Percentiles rank a stretch among this genome's conserved stretches.
Evolutionary conservation across 1,140 invertebrate species (phyloP).

Genomic region (Drosophila leontia): DNA sequence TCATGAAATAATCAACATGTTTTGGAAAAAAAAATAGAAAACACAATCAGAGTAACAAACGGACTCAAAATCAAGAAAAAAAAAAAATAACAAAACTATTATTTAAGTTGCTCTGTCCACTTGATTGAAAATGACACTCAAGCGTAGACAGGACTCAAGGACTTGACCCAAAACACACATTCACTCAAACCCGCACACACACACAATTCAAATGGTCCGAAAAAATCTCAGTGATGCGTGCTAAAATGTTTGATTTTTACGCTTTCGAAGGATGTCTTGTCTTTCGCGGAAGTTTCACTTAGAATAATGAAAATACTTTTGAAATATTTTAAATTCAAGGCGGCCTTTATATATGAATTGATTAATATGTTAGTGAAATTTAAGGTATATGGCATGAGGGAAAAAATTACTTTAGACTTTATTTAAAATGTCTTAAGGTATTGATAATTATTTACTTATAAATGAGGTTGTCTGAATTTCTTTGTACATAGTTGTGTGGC

Average conservation of each 20-base stretch:
- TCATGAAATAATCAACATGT: slow-evolving; percentile 16
- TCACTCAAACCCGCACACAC: slow-evolving; percentile 15
- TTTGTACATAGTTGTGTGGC: background rate
- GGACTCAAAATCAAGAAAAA: slow-evolving; percentile 39
- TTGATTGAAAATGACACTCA: slow-evolving; percentile 72
- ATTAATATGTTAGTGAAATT: background rate
- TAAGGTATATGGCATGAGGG: background rate
- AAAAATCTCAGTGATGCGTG: slow-evolving; percentile 57
- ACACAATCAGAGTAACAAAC: slow-evolving; percentile 6
- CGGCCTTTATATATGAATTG: background rate
- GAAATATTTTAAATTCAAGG: background rate
- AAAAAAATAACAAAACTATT: slow-evolving; percentile 51
- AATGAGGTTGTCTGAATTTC: background rate
- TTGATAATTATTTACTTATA: too few relatives aligned
- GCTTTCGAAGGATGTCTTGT: slow-evolving; percentile 15
- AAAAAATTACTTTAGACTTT: background rate
- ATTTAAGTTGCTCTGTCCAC: slow-evolving; percentile 64
- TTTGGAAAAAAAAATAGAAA: background rate
- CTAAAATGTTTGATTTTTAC: slow-evolving; percentile 58
- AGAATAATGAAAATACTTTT: background rate
- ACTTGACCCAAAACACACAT: slow-evolving; percentile 24
- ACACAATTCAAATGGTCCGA: slow-evolving; percentile 48
- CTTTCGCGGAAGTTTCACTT: background rate
- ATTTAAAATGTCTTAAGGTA: background rate
- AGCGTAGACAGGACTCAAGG: slow-evolving; percentile 42